These are phyloP conservation scores for Saturnia japonica DNA, from an alignment of 2,888 invertebrate species.

Conservation along the genomic window DNA sequence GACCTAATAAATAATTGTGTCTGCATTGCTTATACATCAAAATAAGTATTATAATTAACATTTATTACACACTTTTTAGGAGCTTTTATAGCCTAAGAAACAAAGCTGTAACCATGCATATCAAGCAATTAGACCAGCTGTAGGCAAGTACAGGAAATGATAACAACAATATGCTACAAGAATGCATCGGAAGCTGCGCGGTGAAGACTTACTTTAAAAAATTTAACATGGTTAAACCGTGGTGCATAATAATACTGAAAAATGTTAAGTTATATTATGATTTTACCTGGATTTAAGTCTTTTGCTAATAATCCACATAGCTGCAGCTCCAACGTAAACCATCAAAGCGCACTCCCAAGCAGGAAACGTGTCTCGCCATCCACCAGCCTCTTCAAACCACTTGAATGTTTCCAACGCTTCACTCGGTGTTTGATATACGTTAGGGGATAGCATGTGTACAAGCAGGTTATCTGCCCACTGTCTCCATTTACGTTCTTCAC, in stretches of 20 bases:
- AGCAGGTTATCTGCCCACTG: conserved; percentile 96
- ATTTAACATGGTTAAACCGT: too few species aligned
- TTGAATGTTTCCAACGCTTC: conserved; percentile 96
- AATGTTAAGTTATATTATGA: neutral
- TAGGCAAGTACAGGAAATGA: too few species aligned
- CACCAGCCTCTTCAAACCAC: conserved; percentile 96
- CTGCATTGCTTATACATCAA: too few species aligned
- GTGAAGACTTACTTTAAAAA: too few species aligned
- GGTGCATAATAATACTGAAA: neutral
- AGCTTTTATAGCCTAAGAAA: too few species aligned
- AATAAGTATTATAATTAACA: too few species aligned
- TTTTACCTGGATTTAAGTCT: conserved; percentile 89
- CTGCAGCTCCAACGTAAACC: conserved; percentile 95
- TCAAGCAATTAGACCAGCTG: too few species aligned
- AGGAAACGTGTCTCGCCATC: conserved; percentile 95
- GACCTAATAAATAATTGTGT: too few species aligned
- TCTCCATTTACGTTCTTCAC: conserved; percentile 97
- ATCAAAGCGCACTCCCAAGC: conserved; percentile 92
- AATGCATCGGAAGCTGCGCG: too few species aligned
- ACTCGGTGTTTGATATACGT: conserved; percentile 93
- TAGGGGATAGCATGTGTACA: conserved; percentile 97
- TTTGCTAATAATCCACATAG: conserved; percentile 97
- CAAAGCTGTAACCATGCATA: too few species aligned
- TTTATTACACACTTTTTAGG: too few species aligned
- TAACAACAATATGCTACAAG: too few species aligned